Conservation (phyloP, 2,888 invertebrate species). For the Mechanitis mazaeus region DNA sequence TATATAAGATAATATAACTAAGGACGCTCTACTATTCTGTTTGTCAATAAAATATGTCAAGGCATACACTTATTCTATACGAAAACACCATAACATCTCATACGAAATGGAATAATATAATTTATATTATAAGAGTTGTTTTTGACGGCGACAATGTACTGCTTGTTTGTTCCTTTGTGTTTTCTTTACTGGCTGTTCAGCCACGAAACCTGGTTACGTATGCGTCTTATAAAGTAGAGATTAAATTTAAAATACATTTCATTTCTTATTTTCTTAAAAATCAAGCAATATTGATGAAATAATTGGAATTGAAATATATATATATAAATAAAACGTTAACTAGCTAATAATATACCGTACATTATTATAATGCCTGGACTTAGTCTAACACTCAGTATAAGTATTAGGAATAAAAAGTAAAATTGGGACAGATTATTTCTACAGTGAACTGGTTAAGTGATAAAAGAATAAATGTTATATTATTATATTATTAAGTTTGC, state of each 20-base stretch:
- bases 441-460: neutral
- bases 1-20: too few species aligned
- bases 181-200: conserved; percentile 40
- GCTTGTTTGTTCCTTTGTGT: conserved; percentile 53
- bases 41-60: conserved; percentile 22
- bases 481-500: too few species aligned
- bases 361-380: too few species aligned
- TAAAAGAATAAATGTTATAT: too few species aligned
- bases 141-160: conserved; percentile 60
- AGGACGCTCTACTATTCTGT: conserved; percentile 2
- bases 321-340: too few species aligned
- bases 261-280: neutral
- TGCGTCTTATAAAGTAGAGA: neutral
- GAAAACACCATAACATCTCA: conserved; percentile 34
- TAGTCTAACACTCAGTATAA: too few species aligned
- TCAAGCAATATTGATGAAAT: too few species aligned
- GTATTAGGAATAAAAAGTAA: too few species aligned
- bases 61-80: conserved; percentile 23
- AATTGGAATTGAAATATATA: too few species aligned
- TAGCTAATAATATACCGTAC: too few species aligned
- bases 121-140: conserved; percentile 65
- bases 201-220: conserved; percentile 29
- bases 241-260: neutral
- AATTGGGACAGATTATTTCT: neutral
- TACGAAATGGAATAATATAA: conserved; percentile 54